Base-by-base conservation (phyloP, 1,140 invertebrate species). In the Drosophila insularis region DNA sequence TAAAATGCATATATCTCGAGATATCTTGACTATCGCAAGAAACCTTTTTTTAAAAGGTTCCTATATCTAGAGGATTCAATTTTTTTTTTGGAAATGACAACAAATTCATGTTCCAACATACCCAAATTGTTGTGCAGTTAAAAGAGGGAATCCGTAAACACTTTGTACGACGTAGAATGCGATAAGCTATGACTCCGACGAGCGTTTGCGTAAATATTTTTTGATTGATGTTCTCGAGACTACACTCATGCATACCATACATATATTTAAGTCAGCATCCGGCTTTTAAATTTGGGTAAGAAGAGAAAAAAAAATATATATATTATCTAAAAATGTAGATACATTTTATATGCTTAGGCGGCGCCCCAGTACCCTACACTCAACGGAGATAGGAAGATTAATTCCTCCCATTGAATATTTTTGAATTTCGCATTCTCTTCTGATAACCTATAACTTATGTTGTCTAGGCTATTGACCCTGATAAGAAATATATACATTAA, bases 171-270 rank as follows among this genome's bases (percentile, higher is more conserved):
- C 55, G 55, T 35, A 58, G 27, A 58, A 8, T 35, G 55, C n/a
- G 55, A 58, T 58, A 58, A 58, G 55, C 55, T 35, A 58, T 55
- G 54, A 55, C n/a, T 31, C 54, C 27, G 54, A 56, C 27, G n/a
- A 58, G 14, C 31, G 31, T 58, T 58, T 58, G 55, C 31, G 31
- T 58, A 35, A 58, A 58, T 35, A 50, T 19, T 35, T 27, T 43
- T 43, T 39, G 37, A 62, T 13, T 40, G 60, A 40, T 27, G 58
- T 60, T 62, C 21, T 31, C 11, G 13, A 55, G 53, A 35, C 2
- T 21, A 50, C 10, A 21, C 11, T 11, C 10, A 37, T 13, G 11
- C 11, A 37, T 35, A 17, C 13, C 32, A 21, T 35, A 56, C 23
- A 5, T 56, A 56, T 4, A 31, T 23, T 31, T 11, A 19, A 23